A percentile compares a stretch with the other conserved stretches of the same genome.
phyloP scores from a whole-genome alignment of 1,140 invertebrate species.

The Brachystomella parvula region DNA sequence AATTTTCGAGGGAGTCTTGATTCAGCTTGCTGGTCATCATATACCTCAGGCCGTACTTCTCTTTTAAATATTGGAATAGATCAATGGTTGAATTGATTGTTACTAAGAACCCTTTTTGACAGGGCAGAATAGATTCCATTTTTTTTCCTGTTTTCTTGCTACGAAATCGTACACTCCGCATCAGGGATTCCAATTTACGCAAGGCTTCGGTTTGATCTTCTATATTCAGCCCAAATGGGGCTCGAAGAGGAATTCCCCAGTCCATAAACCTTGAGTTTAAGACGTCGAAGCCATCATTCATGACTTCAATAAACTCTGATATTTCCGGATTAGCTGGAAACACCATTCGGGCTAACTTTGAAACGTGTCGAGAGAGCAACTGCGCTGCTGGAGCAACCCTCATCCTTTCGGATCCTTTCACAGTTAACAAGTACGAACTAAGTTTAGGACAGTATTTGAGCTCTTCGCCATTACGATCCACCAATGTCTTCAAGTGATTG shows the following conservation, averaged over 20 bases:
- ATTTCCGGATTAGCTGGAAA: constrained; percentile 10
- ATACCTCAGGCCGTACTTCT: no score
- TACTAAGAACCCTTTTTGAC: constrained; percentile 25
- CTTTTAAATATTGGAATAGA: no score
- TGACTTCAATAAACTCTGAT: constrained; percentile 22
- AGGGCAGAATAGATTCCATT: constrained; percentile 20
- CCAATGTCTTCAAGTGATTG: constrained; percentile 6
- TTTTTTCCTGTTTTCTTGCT: not conserved
- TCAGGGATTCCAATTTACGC: constrained; percentile 3
- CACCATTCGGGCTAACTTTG: constrained; percentile 7
- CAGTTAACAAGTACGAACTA: not conserved
- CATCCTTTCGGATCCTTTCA: constrained; percentile 16
- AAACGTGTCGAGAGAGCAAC: constrained; percentile 27
- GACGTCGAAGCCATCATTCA: constrained; percentile 35
- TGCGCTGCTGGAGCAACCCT: not conserved
- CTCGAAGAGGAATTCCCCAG: constrained; percentile 9
- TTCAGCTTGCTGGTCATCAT: no score
- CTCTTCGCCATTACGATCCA: constrained; percentile 17
- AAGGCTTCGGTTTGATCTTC: constrained; percentile 17
- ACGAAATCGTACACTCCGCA: constrained; percentile 2
- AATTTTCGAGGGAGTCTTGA: no score
- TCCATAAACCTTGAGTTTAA: constrained; percentile 24
- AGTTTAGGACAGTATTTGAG: constrained; percentile 9
- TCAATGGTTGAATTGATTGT: not conserved
- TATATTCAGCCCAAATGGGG: constrained; percentile 17